These are phyloP conservation scores for Craterocephalus amniculus DNA, from an alignment of 2,797 vertebrate genomes.

Conservation along the genomic window DNA sequence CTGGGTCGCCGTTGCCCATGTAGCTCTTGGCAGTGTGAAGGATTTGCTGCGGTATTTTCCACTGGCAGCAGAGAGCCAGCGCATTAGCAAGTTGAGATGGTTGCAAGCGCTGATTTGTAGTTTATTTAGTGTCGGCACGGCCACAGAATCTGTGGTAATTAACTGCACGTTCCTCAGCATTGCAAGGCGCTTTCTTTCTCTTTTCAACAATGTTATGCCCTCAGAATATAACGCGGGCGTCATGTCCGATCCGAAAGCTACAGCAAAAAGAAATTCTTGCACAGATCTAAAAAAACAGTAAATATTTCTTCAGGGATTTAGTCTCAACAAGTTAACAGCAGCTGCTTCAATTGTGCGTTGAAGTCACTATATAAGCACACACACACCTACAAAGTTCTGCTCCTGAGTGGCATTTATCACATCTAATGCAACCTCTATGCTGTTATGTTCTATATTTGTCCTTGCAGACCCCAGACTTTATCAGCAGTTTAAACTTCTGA, in stretches of 20 bases:
- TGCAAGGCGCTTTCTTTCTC: constrained; percentile 15
- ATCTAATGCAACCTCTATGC: background rate
- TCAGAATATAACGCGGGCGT: constrained; percentile 12
- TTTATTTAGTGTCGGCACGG: constrained; percentile 39
- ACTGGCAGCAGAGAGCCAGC: constrained; percentile 38
- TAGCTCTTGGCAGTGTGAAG: constrained; percentile 41
- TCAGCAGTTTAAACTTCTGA: background rate
- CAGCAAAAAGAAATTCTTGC: background rate
- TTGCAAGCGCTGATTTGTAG: constrained; percentile 36
- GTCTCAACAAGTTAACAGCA: constrained; percentile 8
- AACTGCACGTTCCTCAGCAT: constrained; percentile 34
- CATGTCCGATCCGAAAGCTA: constrained; percentile 2
- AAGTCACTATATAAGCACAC: constrained; percentile 10
- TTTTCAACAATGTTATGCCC: constrained; percentile 2
- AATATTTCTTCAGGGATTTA: constrained; percentile 8
- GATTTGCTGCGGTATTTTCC: constrained; percentile 72
- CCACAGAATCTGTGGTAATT: constrained; percentile 52
- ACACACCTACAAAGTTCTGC: constrained; percentile 11
- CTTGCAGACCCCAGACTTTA: no score
- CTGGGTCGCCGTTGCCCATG: constrained; percentile 19
- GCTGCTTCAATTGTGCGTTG: constrained; percentile 24
- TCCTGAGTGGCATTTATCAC: constrained; percentile 4
- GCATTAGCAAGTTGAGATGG: constrained; percentile 38
- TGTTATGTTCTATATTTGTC: background rate
- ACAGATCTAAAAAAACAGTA: background rate